These are phyloP conservation scores for Anoura caudifer DNA, from an alignment of 2,113 vertebrate species.

Conservation along the genomic window DNA sequence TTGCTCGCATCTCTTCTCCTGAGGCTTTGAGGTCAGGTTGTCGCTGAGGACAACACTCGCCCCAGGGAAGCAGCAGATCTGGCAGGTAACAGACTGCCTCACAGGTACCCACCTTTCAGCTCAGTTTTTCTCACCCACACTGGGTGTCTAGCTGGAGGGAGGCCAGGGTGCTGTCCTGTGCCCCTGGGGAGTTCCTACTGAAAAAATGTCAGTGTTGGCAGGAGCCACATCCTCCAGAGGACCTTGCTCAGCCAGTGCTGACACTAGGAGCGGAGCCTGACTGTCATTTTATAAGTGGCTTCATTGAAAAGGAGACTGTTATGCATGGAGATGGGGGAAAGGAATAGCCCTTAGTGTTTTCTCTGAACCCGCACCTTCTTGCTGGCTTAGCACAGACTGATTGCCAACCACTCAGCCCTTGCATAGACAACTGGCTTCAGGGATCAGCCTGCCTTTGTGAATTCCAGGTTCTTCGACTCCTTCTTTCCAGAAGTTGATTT, in stretches of 20 bases:
- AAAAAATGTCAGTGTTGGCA: background rate
- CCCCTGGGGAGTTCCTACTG: background rate
- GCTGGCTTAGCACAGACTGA: background rate
- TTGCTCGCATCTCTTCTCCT: background rate
- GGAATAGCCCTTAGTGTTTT: background rate
- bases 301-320: background rate
- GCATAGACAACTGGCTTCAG: background rate
- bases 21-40: background rate
- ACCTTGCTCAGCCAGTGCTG: background rate
- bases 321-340: too few relatives aligned
- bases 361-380: background rate
- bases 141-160: background rate
- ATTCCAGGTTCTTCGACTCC: background rate
- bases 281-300: background rate
- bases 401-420: background rate
- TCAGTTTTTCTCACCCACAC: background rate
- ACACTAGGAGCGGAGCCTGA: background rate
- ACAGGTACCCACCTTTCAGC: background rate
- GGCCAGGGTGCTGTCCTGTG: accelerated
- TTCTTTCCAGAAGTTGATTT: background rate
- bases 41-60: background rate
- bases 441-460: background rate
- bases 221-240: background rate
- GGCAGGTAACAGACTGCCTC: background rate
- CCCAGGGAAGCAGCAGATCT: background rate